Evolutionary conservation across 1,140 invertebrate species (phyloP), one percentile per base, ranked within the genome.

Genomic region (Drosophila kohkoa): DNA sequence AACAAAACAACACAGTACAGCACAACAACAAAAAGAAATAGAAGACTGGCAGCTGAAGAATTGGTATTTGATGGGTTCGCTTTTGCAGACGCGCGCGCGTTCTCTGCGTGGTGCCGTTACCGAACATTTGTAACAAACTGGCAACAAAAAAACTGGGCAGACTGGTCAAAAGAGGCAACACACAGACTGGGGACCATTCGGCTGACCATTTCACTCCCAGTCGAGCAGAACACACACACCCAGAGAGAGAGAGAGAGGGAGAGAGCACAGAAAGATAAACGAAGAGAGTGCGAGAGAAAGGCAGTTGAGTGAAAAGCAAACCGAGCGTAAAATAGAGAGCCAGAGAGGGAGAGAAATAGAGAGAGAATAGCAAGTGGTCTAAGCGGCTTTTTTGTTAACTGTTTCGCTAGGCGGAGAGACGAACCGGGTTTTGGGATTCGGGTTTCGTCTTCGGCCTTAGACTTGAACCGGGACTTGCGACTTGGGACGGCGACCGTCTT

Each of bases 61-160:
- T 72, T 64, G 70, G 57, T 63, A 63, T 75, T 54, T 41, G 49
- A 70, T 52, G 28, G 32, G 51, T 28, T 46, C 15, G 41, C 38
- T 64, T 38, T 8, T 58, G 20, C 6, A 11, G 74, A 65, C 41
- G 60, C 70, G 75, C 66, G 64, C 73, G 57, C 72, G 8, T 38
- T 38, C 35, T 38, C 35, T 79, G 85, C 85, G 85, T 89, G 85
- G 45, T 89, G 75, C 78, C 86, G 86, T 89, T 90, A 85, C 79
- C 86, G 81, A 79, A 81, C 78, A 87, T 66, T 88, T 82, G 83
- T 88, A 71, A 73, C 86, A 89, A 57, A 89, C 86, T 89, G 81
- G 8, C 35, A 38, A 38, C 35, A 88, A 25, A 82, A 64, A 70
- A 59, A 69, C 78, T 81, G 74, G 70, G 77, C 69, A 79, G 77